phyloP scores from a whole-genome alignment of 2,113 vertebrate species.

The Epinephelus cyanopodus region DNA sequence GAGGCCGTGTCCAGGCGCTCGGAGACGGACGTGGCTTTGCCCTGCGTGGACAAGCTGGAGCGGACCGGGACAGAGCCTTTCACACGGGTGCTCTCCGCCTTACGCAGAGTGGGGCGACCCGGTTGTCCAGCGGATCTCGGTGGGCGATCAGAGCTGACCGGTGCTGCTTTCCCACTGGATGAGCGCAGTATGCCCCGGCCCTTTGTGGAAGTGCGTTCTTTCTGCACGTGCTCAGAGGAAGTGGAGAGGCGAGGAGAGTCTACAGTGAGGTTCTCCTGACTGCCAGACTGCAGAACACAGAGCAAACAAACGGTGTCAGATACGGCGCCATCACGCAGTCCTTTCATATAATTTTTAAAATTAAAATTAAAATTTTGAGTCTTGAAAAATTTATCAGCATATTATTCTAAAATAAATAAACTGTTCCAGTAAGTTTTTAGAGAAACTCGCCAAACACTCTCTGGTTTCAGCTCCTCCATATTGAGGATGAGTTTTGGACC shows the following conservation, averaged over 20 bases:
- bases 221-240: slow-evolving; percentile 86
- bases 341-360: not conserved
- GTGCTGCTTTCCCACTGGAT: slow-evolving; percentile 87
- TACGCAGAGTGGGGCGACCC: slow-evolving; percentile 84
- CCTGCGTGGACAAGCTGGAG: slow-evolving; percentile 81
- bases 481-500: not conserved
- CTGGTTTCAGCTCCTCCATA: not conserved
- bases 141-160: slow-evolving; percentile 82
- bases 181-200: slow-evolving; percentile 90
- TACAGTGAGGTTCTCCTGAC: slow-evolving; percentile 93
- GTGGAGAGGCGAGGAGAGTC: slow-evolving; percentile 91
- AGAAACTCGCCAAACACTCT: not conserved
- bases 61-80: slow-evolving; percentile 84
- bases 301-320: not conserved
- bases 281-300: slow-evolving; percentile 86
- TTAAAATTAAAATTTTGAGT: too few relatives aligned
- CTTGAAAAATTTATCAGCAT: not conserved
- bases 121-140: slow-evolving; percentile 76
- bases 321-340: not conserved
- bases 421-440: not conserved
- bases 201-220: slow-evolving; percentile 81
- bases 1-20: slow-evolving; percentile 86
- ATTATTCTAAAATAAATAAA: not conserved
- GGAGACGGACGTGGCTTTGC: slow-evolving; percentile 86
- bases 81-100: slow-evolving; percentile 88